phyloP scores from a whole-genome alignment of 2,888 invertebrate genomes.

The Abrostola triplasia region DNA sequence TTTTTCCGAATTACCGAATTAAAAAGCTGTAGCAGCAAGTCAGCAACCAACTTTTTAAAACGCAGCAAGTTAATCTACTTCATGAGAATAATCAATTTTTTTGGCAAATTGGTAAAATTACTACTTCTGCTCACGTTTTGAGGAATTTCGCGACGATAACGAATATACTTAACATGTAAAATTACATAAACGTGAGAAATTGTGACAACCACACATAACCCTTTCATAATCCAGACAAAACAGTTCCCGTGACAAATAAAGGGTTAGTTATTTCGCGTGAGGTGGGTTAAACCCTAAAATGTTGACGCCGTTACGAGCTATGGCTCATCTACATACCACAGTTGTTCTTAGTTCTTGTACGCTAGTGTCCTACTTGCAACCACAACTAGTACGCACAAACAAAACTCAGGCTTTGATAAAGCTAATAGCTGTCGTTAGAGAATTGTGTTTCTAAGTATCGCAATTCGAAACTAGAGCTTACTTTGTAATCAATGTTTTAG shows the following conservation, averaged over 20 bases:
- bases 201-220: constrained; percentile 21
- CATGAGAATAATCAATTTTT: too few species aligned
- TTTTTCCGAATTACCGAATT: too few species aligned
- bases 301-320: constrained; percentile 18
- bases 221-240: constrained; percentile 32
- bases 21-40: too few species aligned
- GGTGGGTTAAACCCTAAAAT: constrained; percentile 33
- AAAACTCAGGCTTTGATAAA: constrained; percentile 42
- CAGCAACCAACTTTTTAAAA: too few species aligned
- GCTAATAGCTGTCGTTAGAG: constrained; percentile 35
- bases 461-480: not conserved
- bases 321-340: constrained; percentile 39
- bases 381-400: constrained; percentile 33
- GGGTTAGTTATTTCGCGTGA: constrained; percentile 4
- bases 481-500: not conserved
- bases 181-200: constrained; percentile 13
- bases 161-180: not conserved
- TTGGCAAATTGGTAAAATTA: too few species aligned
- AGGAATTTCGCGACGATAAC: not conserved
- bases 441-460: constrained; percentile 18
- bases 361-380: constrained; percentile 37
- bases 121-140: not conserved
- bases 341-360: constrained; percentile 42
- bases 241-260: constrained; percentile 31
- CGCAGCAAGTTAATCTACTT: too few species aligned